Evolutionary conservation across 2,888 invertebrate genomes (phyloP), one percentile per base, ranked within the genome.

Genomic region (Xanthorhoe designata): DNA sequence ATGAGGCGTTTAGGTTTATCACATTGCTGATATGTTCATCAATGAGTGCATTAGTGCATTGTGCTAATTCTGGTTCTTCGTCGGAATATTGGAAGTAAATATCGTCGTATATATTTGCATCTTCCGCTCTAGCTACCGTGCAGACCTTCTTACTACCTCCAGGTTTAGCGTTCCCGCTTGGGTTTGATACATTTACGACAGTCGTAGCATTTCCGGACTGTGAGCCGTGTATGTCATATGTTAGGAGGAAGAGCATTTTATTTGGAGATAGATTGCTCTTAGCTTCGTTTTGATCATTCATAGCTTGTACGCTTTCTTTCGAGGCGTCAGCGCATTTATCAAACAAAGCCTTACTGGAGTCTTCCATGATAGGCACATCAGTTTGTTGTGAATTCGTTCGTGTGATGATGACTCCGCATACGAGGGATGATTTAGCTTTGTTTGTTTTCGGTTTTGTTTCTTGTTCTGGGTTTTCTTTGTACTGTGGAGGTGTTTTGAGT

Each of bases 211-310:
- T 91, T n/a, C 90, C 90, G 1, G 92, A 87, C 18, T 88, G 80
- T 54, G 94, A 95, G 77, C 95, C 95, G 81, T 95, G 95, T 89
- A 96, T 96, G 78, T 96, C 96, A 71, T 96, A 96, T 0, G 96
- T 94, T 17, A 96, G 92, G 54, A 96, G 88, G 82, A 95, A 96
- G 58, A 94, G 83, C 89, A 92, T 91, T 84, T 89, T 92, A 70
- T 86, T 81, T 0, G 82, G 78, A 7, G 84, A 76, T 42, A 87
- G 71, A 71, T 90, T 91, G 78, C 92, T 94, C 67, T 95, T 95
- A 0, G 95, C 96, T 85, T 96, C 95, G 80, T 96, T 96, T 65
- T 96, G 95, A 81, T 96, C 96, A 83, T 97, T 97, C 94, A 97
- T 96, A 13, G 96, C 96, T 75, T 96, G 95, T 8, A 97, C 96